These are phyloP conservation scores for Chaenogobius annularis DNA, from an alignment of 2,113 vertebrate species.

Conservation along the genomic window DNA sequence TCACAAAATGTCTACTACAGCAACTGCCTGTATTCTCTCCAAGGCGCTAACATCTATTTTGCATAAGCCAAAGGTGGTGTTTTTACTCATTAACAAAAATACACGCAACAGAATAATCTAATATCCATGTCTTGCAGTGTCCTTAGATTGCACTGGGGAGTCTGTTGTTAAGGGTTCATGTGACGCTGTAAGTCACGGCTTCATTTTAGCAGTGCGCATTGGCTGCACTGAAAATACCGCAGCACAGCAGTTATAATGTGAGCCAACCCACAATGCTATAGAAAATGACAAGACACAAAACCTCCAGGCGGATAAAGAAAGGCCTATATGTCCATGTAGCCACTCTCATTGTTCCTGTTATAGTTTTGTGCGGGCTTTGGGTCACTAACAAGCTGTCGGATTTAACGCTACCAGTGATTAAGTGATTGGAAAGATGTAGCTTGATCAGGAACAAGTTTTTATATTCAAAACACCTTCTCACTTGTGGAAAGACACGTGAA, in stretches of 20 bases:
- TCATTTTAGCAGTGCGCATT: conserved; percentile 14
- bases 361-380: too few species aligned
- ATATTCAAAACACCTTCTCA: too few species aligned
- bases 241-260: background rate
- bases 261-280: conserved; percentile 20
- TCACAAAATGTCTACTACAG: conserved; percentile 3
- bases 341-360: too few species aligned
- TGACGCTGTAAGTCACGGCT: background rate
- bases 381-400: too few species aligned
- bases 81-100: conserved; percentile 1
- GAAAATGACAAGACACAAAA: conserved; percentile 22
- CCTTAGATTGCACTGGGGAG: background rate
- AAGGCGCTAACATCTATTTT: conserved; percentile 9
- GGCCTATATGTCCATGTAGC: too few species aligned
- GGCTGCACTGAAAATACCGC: conserved; percentile 26
- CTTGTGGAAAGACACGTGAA: too few species aligned
- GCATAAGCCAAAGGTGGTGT: conserved; percentile 3
- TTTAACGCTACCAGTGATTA: too few species aligned
- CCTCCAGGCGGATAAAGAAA: background rate
- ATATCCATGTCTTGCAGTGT: background rate
- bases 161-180: background rate
- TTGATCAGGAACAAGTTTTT: too few species aligned
- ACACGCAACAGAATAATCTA: background rate
- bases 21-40: conserved; percentile 3
- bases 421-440: too few species aligned